These are phyloP conservation scores for Cephus spinipes DNA, from an alignment of 2,888 invertebrate species.

Conservation along the genomic window DNA sequence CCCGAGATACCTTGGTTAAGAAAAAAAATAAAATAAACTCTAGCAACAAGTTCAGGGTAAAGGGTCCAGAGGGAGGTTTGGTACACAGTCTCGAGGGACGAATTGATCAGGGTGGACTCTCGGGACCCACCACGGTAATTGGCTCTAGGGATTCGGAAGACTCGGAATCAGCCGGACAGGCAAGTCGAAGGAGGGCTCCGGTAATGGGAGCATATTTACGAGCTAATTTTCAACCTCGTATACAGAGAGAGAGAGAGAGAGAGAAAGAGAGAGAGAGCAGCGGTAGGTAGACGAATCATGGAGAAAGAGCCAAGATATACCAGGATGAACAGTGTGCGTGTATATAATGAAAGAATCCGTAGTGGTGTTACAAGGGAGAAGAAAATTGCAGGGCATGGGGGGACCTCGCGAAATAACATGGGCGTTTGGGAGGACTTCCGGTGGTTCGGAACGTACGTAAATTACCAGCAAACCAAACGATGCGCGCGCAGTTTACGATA, in stretches of 20 bases:
- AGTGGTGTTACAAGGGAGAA: constrained; percentile 15
- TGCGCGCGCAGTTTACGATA: neutral
- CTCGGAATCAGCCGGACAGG: too few relatives aligned
- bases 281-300: constrained; percentile 10
- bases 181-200: neutral
- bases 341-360: too few relatives aligned
- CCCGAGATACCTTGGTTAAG: too few relatives aligned
- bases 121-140: constrained; percentile 36
- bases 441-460: constrained; percentile 14
- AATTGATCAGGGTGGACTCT: too few relatives aligned
- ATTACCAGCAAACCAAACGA: constrained; percentile 7
- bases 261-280: too few relatives aligned
- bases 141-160: constrained; percentile 31
- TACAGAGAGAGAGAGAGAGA: constrained; percentile 5
- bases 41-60: too few relatives aligned
- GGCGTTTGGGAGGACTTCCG: constrained; percentile 41
- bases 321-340: too few relatives aligned
- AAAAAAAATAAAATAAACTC: too few relatives aligned
- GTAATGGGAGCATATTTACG: constrained; percentile 46
- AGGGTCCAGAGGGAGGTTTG: too few relatives aligned
- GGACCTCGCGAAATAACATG: constrained; percentile 28
- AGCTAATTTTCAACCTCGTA: constrained; percentile 45
- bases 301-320: constrained; percentile 15
- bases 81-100: too few relatives aligned
- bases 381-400: constrained; percentile 22